Evolutionary conservation across 2,797 vertebrate genomes (phyloP).

Genomic region (Ispidina picta): DNA sequence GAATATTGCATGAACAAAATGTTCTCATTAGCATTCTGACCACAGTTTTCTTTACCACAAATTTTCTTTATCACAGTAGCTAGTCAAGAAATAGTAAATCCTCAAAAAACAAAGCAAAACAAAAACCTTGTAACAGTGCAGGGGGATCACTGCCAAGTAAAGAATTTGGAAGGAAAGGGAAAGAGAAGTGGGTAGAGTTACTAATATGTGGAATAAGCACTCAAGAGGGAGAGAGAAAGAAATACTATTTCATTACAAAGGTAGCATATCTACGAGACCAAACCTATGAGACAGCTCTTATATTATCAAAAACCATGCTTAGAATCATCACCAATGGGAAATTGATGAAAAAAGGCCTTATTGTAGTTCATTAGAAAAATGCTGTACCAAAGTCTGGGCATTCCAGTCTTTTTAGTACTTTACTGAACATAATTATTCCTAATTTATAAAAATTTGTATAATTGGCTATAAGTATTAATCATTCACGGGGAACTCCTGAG

Average conservation of each 20-base stretch:
- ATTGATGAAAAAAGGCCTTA: not conserved
- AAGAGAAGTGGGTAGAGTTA: not conserved
- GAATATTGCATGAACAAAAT: not conserved
- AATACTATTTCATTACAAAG: not conserved
- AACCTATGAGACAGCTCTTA: not conserved
- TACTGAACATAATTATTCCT: not conserved
- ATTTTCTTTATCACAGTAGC: not conserved
- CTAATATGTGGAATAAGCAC: not conserved
- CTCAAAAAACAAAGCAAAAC: no score
- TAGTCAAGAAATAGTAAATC: not conserved
- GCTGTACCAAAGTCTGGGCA: not conserved
- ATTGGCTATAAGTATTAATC: not conserved
- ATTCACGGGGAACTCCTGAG: not conserved
- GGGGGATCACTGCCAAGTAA: not conserved
- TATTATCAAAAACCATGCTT: not conserved
- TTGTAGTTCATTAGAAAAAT: not conserved
- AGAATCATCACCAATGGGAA: not conserved
- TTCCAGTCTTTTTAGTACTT: not conserved
- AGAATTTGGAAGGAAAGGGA: not conserved
- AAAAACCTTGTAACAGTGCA: not conserved
- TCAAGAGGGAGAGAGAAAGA: not conserved
- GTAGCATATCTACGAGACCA: not conserved
- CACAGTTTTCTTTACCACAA: not conserved
- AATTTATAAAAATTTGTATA: not conserved
- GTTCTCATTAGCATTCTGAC: conserved; percentile 35